Percentiles rank a stretch among this genome's conserved stretches.
These are phyloP conservation scores for Phortica okadai DNA, from an alignment of 2,888 invertebrate genomes.

Conservation along the genomic window DNA sequence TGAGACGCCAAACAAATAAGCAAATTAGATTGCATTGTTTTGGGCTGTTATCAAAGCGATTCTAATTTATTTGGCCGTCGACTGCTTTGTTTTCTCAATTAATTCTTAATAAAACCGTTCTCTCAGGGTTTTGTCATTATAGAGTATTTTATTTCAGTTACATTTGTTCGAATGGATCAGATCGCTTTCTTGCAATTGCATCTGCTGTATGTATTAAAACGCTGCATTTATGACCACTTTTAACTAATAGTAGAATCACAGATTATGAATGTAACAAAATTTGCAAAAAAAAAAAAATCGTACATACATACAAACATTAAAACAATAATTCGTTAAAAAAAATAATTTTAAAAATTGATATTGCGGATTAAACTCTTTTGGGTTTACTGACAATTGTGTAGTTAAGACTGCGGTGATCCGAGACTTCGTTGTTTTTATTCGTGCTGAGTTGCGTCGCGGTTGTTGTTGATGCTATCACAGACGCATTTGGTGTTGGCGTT, in stretches of 20 bases:
- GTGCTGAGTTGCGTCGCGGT: slow-evolving; percentile 59
- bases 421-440: slow-evolving; percentile 72
- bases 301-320: not conserved
- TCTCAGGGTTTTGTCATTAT: not conserved
- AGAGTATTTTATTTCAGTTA: slow-evolving; percentile 8
- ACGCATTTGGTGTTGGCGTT: slow-evolving; percentile 4
- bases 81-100: no score
- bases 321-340: slow-evolving; percentile 25
- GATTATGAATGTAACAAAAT: slow-evolving; percentile 52
- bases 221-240: slow-evolving; percentile 28
- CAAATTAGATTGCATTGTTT: no score
- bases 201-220: not conserved
- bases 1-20: no score
- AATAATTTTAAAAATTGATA: slow-evolving; percentile 10
- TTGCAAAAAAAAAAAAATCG: slow-evolving; percentile 33
- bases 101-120: not conserved
- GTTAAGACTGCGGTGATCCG: slow-evolving; percentile 85
- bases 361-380: slow-evolving; percentile 83
- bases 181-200: not conserved
- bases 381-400: slow-evolving; percentile 91
- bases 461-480: slow-evolving; percentile 27
- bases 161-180: slow-evolving; percentile 13
- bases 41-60: no score
- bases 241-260: slow-evolving; percentile 61
- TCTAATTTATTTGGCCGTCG: no score